Evolutionary conservation across 2,113 vertebrate species (phyloP), one percentile per base, ranked within the genome.

Genomic region (Girardinichthys multiradiatus): DNA sequence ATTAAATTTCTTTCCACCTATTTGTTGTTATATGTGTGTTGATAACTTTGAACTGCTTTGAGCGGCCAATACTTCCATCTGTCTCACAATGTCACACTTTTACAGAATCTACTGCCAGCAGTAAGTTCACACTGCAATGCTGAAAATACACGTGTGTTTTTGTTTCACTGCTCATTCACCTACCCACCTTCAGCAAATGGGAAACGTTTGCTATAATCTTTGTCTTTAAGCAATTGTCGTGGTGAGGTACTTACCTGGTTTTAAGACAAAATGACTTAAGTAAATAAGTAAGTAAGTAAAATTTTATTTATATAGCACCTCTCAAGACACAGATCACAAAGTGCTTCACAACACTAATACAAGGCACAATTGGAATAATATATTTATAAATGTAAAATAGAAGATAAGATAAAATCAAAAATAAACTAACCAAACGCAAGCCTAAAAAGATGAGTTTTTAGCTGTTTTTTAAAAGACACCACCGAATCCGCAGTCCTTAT

Each of bases 1-100:
- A 99, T 97, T 97, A 99, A 98, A 96, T 90, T 86, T 95, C 91
- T 54, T 54, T 8, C 24, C 65, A 82, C 70, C 91, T 91, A n/a
- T 64, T 85, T 92, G 87, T 87, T 87, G 81, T 48, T 86, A 57
- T 67, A 10, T 77, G 24, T 76, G 64, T 84, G 74, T 86, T 65
- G 31, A n/a, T 3, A 45, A 0, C 5, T 68, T 75, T 62, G 79
- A 33, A 31, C 68, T 77, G 28, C 33, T 61, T 42, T 59, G 17
- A 63, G 45, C 15, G 29, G 3, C n/a, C 17, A n/a, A 42, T 45
- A 68, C 65, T 80, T 74, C 66, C 17, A 74, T 26, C 57, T 81
- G 57, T 37, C 29, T 86, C 39, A 78, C 61, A 59, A 39, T 58
- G 11, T 74, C 63, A 67, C 72, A 62, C 39, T 64, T 66, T 65